Base-by-base conservation (phyloP, 2,797 vertebrate genomes). In the Halcyon chelicuti region DNA sequence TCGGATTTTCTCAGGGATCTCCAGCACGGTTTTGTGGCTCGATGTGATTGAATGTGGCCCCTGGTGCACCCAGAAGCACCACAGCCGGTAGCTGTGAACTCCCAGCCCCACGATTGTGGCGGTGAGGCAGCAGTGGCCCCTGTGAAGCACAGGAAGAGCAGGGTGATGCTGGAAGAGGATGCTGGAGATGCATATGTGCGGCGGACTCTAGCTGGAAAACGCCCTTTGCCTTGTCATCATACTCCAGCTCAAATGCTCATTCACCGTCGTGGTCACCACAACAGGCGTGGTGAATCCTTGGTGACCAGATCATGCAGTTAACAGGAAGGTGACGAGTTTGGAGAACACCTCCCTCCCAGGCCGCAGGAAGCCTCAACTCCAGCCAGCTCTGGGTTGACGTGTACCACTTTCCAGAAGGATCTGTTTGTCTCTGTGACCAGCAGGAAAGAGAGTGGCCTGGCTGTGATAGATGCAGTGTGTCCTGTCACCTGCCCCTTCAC, bases 51-150 rank as follows among this genome's bases (percentile, higher is more conserved):
- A 57, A 47, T 0, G 0, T 0, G 26, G 40, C 78, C 52, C 74
- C 68, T 52, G 54, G 65, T 19, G 61, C 52, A 71, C 31, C 26
- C n/a, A 54, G 40, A 46, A 88, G 54, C 33, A 63, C 26, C 20
- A 11, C 2, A 3, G 68, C 35, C 6, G 0, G 0, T 63, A 31
- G 51, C 52, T 77, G 75, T 8, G 23, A 74, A 15, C n/a, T 87
- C 60, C 60, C 55, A 47, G 47, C 33, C 39, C 63, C 61, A 7
- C 0, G 0, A 47, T 28, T 1, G 0, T 0, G 1, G 29, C 57
- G 40, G 13, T 42, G 47, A 58, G 73, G 57, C 90, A 86, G 67
- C 46, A 83, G 40, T 6, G 51, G 57, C 52, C n/a, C 58, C 42
- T 61, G 28, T 19, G 77, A n/a, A 78, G 26, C 25, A 31, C 73